Conservation (phyloP, 2,797 vertebrate species). For the Lepidocolaptes lacrymiger region DNA sequence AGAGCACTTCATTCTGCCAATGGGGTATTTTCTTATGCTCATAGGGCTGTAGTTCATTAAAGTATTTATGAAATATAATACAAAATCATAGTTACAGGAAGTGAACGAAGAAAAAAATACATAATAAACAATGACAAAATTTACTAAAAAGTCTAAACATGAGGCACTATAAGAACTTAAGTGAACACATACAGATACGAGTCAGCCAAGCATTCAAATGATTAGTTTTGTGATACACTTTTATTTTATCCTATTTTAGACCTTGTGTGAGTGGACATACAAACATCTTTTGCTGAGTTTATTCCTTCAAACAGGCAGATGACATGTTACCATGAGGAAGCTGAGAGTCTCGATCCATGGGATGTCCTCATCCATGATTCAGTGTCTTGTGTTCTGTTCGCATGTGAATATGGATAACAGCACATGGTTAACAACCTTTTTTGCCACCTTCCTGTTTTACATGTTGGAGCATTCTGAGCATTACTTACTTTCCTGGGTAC, state of each 20-base stretch:
- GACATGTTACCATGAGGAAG: not conserved
- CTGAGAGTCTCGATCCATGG: not conserved
- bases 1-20: not conserved
- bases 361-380: not conserved
- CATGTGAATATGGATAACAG: no score
- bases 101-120: not conserved
- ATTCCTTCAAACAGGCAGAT: not conserved
- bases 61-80: not conserved
- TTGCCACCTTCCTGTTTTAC: not conserved
- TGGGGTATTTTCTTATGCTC: not conserved
- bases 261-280: not conserved
- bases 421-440: not conserved
- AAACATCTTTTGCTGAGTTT: not conserved
- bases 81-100: not conserved
- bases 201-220: not conserved
- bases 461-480: not conserved
- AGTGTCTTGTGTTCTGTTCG: not conserved
- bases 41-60: not conserved
- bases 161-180: not conserved
- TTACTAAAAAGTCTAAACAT: not conserved
- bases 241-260: not conserved
- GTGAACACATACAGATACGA: accelerated
- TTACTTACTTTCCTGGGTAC: not conserved
- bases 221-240: not conserved
- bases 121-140: not conserved